A percentile compares a stretch with the other conserved stretches of the same genome.
Evolutionary conservation across 2,797 vertebrate species (phyloP).

Genomic region (Manis javanica): DNA sequence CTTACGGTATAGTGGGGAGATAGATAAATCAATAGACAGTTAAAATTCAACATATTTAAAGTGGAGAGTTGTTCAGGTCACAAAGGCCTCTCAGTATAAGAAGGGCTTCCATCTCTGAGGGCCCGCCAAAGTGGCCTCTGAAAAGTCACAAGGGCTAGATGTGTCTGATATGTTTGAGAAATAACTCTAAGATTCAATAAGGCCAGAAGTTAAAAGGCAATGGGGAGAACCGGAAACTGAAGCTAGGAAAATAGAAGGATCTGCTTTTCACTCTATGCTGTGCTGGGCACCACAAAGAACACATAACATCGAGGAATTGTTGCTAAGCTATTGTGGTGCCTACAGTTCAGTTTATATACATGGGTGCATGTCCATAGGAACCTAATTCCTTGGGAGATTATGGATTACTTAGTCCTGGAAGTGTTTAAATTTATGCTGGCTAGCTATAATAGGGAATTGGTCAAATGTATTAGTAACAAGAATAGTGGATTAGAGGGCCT

Average conservation of each 20-base stretch:
- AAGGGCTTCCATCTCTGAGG: background rate
- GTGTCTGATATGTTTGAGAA: background rate
- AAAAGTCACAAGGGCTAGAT: background rate
- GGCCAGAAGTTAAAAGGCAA: background rate
- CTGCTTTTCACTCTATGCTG: background rate
- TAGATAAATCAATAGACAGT: background rate
- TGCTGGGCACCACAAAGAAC: background rate
- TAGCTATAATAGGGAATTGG: background rate
- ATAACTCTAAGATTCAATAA: background rate
- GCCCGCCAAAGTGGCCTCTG: background rate
- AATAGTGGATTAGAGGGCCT: background rate
- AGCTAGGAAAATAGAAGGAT: background rate
- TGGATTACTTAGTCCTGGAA: background rate
- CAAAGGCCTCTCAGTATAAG: background rate
- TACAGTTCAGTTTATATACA: background rate
- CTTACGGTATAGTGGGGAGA: background rate
- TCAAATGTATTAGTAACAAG: background rate
- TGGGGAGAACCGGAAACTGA: background rate
- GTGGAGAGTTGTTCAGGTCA: background rate
- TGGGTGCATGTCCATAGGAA: background rate
- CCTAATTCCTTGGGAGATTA: slow-evolving; percentile 9
- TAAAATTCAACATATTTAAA: background rate
- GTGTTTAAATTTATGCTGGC: slow-evolving; percentile 37
- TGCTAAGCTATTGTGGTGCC: background rate
- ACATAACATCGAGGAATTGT: background rate